Evolutionary conservation across 1,140 invertebrate species (phyloP).

Genomic region (Triops longicaudatus): DNA sequence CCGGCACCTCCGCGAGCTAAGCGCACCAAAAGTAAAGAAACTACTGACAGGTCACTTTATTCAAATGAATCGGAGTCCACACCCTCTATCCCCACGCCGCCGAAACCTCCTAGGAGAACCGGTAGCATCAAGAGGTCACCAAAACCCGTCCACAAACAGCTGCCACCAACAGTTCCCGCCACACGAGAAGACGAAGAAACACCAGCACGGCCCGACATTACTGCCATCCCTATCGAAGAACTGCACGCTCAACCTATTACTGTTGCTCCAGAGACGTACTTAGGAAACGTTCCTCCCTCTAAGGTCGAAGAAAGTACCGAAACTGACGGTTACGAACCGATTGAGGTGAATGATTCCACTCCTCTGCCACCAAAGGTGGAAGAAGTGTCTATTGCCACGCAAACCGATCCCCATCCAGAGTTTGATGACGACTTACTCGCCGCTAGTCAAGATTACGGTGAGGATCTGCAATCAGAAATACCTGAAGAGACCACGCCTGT

Average conservation of each 20-base stretch:
- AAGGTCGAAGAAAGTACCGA: background rate
- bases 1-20: constrained; percentile 26
- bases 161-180: constrained; percentile 18
- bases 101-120: background rate
- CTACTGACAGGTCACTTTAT: background rate
- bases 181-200: background rate
- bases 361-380: constrained; percentile 31
- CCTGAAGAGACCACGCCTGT: background rate
- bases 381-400: constrained; percentile 64
- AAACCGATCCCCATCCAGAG: constrained; percentile 69
- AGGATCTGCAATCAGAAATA: background rate
- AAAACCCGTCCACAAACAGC: background rate
- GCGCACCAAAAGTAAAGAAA: constrained; percentile 18
- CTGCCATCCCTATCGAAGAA: background rate
- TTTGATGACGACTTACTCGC: constrained; percentile 23
- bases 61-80: background rate
- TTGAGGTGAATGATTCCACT: constrained; percentile 17
- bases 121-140: background rate
- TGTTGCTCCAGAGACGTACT: background rate
- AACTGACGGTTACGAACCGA: constrained; percentile 24
- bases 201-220: background rate
- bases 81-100: background rate
- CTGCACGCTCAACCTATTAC: background rate
- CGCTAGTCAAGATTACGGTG: background rate
- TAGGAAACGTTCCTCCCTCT: background rate